These are phyloP conservation scores for Lateolabrax maculatus DNA, from an alignment of 2,797 vertebrate species.

Conservation along the genomic window DNA sequence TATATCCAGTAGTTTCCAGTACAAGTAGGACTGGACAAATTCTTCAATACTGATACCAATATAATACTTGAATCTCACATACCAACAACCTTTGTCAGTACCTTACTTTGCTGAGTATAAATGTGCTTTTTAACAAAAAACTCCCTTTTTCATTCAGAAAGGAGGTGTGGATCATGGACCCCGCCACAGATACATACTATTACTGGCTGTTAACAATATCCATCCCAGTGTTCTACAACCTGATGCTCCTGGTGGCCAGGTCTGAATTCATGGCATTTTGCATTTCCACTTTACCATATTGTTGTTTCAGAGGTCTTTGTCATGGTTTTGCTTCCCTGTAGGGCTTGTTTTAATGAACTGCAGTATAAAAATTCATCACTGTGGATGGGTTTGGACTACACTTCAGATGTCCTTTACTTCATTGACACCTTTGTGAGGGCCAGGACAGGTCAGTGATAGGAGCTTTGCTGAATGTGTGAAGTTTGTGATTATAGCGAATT, in stretches of 20 bases:
- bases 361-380: constrained; percentile 82
- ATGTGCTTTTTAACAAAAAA: background rate
- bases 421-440: constrained; percentile 89
- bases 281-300: background rate
- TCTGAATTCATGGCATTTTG: constrained; percentile 58
- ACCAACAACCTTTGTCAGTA: background rate
- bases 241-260: constrained; percentile 96
- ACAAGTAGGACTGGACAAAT: background rate
- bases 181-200: constrained; percentile 92
- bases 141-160: constrained; percentile 80
- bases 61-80: background rate
- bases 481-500: background rate
- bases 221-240: constrained; percentile 94
- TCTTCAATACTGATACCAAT: constrained; percentile 3
- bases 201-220: constrained; percentile 90
- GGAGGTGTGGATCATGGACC: constrained; percentile 91
- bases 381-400: constrained; percentile 92
- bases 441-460: constrained; percentile 89
- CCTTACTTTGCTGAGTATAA: background rate
- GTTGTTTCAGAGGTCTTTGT: background rate
- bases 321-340: constrained; percentile 59
- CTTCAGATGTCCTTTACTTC: constrained; percentile 88
- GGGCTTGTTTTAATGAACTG: constrained; percentile 95
- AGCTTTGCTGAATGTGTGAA: background rate
- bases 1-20: background rate